These are phyloP conservation scores for Xestia xanthographa DNA, from an alignment of 2,888 invertebrate genomes.

Conservation along the genomic window DNA sequence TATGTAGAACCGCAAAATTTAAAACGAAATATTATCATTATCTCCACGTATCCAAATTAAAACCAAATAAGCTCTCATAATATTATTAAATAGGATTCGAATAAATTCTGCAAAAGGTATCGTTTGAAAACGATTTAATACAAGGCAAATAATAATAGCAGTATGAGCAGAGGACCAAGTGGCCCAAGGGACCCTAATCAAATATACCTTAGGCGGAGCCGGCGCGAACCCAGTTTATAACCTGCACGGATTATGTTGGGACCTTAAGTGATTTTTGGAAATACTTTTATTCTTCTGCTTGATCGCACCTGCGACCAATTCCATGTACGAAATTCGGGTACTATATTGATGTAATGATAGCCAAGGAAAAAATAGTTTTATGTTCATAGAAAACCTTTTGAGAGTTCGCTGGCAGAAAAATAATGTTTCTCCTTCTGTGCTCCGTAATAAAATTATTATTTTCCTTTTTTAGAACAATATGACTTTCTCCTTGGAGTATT, in stretches of 20 bases:
- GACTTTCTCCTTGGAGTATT: conserved; percentile 27
- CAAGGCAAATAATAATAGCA: conserved; percentile 83
- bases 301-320: conserved; percentile 67
- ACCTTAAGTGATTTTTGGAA: conserved; percentile 78
- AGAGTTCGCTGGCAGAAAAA: conserved; percentile 18
- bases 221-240: conserved; percentile 79
- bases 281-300: conserved; percentile 66
- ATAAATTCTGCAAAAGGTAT: conserved; percentile 71
- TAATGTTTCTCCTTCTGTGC: conserved; percentile 24
- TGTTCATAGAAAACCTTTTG: conserved; percentile 37
- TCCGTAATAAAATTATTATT: conserved; percentile 40
- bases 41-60: conserved; percentile 40
- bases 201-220: conserved; percentile 83
- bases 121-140: conserved; percentile 85
- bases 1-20: conserved; percentile 33
- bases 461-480: conserved; percentile 31
- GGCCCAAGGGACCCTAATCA: conserved; percentile 83
- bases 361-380: conserved; percentile 48
- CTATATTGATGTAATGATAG: conserved; percentile 53
- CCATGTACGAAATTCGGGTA: conserved; percentile 39
- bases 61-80: conserved; percentile 56
- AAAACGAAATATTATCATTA: conserved; percentile 41
- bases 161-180: conserved; percentile 76
- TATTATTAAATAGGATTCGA: conserved; percentile 45
- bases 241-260: conserved; percentile 77